Evolutionary conservation across 2,113 vertebrate species (phyloP), one percentile per base, ranked within the genome.

Genomic region (Hemibagrus wyckioides): DNA sequence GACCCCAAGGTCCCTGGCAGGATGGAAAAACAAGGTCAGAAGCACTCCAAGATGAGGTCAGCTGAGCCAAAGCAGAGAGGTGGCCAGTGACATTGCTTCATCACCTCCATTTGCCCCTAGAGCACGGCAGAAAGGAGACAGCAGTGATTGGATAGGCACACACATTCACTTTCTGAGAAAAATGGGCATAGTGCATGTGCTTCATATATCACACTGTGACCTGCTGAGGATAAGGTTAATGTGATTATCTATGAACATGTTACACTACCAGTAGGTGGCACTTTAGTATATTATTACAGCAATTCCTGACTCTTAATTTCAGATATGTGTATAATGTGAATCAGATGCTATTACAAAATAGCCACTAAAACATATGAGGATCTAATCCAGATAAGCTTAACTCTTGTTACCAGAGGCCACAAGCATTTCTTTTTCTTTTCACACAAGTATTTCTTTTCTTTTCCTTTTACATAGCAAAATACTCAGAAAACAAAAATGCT

Each of bases 21-120:
- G 88, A 94, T 93, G 91, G 92, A 90, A 93, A 92, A 93, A 92
- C 87, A 88, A 87, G 90, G 91, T 92, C 85, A 52, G 87, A 71
- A 90, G 44, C 89, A 91, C 56, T 93, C 93, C 92, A 90, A 93
- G 94, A 94, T 91, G 88, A 86, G 90, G 91, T 87, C 86, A 88
- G 88, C 83, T 50, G 73, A 90, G 92, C 83, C 67, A 77, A 82
- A 86, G 89, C 89, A 90, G 67, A 90, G 81, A 65, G 89, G 30
- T 79, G 88, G 87, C 88, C 88, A 86, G 85, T 90, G 88, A 92
- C 90, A 91, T 91, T 87, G 84, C 86, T 87, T 84, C 59, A 75
- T 52, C n/a, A 89, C 90, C 88, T 89, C 85, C 85, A 89, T 80
- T 84, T 87, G 30, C 77, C 75, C 86, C 86, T 88, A 91, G 79